These are phyloP conservation scores for Monodelphis domestica DNA, from an alignment of 2,797 vertebrate genomes.

Conservation along the genomic window DNA sequence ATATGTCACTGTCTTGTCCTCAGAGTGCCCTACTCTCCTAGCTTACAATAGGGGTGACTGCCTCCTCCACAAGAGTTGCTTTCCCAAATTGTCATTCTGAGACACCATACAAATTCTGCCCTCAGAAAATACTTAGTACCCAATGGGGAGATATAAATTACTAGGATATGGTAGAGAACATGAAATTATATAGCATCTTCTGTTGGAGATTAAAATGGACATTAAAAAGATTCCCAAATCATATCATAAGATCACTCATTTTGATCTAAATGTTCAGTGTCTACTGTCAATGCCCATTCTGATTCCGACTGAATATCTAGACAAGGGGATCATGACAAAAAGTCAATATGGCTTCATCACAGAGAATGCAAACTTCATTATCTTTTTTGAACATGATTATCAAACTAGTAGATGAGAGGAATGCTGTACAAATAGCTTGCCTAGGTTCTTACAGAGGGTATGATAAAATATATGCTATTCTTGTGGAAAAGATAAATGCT, in stretches of 20 bases:
- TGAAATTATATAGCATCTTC: too few relatives aligned
- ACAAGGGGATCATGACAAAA: neutral
- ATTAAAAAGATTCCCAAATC: neutral
- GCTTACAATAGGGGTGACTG: neutral
- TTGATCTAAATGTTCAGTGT: neutral
- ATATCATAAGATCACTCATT: neutral
- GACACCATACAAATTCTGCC: neutral
- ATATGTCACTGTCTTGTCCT: neutral
- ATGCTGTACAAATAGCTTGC: neutral
- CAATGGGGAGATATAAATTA: neutral
- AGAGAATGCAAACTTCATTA: neutral
- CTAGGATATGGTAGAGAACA: neutral
- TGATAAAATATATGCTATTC: neutral
- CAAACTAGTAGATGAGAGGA: neutral
- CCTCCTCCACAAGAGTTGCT: neutral
- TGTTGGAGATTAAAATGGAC: neutral
- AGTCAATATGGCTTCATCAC: neutral
- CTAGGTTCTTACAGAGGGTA: neutral
- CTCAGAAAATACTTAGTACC: neutral
- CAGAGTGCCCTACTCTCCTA: neutral
- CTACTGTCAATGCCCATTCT: neutral
- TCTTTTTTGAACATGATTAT: neutral
- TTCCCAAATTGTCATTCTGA: neutral
- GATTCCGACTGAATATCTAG: neutral
- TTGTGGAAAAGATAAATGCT: neutral